Conservation (phyloP, 2,797 vertebrate species). For the Channa striata region DNA sequence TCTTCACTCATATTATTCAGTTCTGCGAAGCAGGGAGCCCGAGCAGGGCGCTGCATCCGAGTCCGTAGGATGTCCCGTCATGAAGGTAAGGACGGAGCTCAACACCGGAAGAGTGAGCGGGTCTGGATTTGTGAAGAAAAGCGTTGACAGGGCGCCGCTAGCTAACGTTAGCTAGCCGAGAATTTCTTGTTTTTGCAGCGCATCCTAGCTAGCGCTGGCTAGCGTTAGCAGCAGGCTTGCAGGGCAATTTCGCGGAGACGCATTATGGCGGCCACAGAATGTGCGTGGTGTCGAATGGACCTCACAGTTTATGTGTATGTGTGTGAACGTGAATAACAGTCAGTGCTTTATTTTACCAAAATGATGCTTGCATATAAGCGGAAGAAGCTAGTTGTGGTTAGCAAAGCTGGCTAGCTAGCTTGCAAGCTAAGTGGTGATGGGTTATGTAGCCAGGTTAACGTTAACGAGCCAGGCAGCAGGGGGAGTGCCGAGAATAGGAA, state of each 20-base stretch:
- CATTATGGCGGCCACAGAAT: constrained; percentile 47
- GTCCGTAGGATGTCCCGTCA: constrained; percentile 92
- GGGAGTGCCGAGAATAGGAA: constrained; percentile 58
- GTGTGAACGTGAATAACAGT: background rate
- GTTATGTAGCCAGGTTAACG: constrained; percentile 57
- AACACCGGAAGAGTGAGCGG: background rate
- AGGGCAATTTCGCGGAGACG: constrained; percentile 28
- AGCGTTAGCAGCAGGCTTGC: constrained; percentile 54
- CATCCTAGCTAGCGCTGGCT: constrained; percentile 53
- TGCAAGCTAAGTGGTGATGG: constrained; percentile 43
- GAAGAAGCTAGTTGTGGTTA: constrained; percentile 52
- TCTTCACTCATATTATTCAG: constrained; percentile 64
- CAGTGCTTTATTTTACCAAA: constrained; percentile 16
- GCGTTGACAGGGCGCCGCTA: constrained; percentile 47
- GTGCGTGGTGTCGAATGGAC: background rate
- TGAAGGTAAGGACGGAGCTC: constrained; percentile 85
- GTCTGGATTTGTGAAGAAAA: constrained; percentile 20
- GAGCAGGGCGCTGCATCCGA: constrained; percentile 67
- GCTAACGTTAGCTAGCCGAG: constrained; percentile 69
- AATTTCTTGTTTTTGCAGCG: constrained; percentile 73
- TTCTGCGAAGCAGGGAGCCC: constrained; percentile 70
- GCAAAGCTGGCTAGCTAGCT: constrained; percentile 56
- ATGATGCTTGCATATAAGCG: constrained; percentile 54
- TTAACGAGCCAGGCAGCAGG: constrained; percentile 41
- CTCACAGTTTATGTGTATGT: background rate